Evolutionary conservation across 2,888 invertebrate species (phyloP), one percentile per base, ranked within the genome.

Genomic region (Gymnosoma rotundatum): DNA sequence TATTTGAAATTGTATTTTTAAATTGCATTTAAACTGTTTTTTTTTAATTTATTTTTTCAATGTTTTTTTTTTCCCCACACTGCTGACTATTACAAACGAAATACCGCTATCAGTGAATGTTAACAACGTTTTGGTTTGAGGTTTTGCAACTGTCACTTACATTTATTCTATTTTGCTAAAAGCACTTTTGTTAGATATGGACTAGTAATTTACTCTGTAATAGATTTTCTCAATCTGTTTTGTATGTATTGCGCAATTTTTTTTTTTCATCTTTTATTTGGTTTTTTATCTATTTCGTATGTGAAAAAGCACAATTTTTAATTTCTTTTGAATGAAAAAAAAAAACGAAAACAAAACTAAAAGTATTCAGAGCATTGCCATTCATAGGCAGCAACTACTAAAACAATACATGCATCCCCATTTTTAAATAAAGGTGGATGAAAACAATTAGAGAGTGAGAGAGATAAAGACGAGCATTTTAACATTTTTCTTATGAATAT

Each of bases 111-210:
- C 73, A 32, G 21, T 50, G 69, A 74, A 73, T 81, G 84, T 84
- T 74, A 81, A 69, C 69, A 78, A 81, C 73, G 73, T 60, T 81
- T 84, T 81, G 81, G 81, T 81, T 81, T 84, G 81, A 81, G 84
- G 66, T 84, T 80, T 84, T 52, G 38, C 64, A 75, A 60, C 67
- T 76, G 76, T 72, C 84, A 78, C 61, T 83, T 25, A 54, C 52
- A 64, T 75, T 38, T 60, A 45, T 38, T 74, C 54, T 74, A 38
- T 63, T 74, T 60, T 56, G 21, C 50, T 69, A 78, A 20, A 70
- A 52, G 18, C 45, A 48, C 45, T n/a, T 48, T 48, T 48, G 1
- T 6, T 16, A 48, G 45, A 48, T 48, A 67, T 36, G 75, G 16
- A 21, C 36, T 4, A 18, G 45, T 66, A 58, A 48, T 42, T 63